Conservation (phyloP, 2,888 invertebrate species). For the Zeuzera pyrina region DNA sequence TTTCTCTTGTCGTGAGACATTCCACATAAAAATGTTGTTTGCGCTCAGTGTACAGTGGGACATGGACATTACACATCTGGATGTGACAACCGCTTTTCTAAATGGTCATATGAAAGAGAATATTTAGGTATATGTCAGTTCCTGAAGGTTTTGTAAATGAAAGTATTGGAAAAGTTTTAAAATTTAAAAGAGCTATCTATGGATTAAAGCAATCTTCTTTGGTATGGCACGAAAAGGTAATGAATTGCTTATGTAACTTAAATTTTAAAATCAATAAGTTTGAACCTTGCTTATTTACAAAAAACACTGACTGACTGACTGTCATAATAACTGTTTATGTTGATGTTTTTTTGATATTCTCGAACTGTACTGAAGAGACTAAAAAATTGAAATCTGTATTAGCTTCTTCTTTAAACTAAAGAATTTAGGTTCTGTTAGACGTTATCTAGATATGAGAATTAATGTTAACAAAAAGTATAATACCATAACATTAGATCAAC, state of each 20-base stretch:
- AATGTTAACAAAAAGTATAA: conserved; percentile 4
- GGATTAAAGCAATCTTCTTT: neutral
- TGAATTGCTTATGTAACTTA: neutral
- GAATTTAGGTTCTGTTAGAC: conserved; percentile 6
- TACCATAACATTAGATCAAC: conserved; percentile 9
- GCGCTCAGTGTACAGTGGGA: conserved; percentile 13
- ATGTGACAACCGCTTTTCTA: conserved; percentile 19
- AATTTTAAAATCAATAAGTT: neutral
- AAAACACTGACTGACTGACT: neutral
- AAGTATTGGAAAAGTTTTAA: neutral
- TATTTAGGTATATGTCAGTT: conserved; percentile 2
- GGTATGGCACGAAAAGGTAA: neutral
- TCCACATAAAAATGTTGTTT: conserved; percentile 12
- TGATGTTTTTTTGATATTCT: neutral
- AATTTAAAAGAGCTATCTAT: neutral
- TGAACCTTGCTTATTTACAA: neutral
- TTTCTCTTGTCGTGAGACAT: conserved; percentile 9
- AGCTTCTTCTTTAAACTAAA: too few species aligned
- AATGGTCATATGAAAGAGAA: conserved; percentile 13
- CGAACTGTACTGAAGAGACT: conserved; percentile 2
- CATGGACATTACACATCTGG: conserved; percentile 17
- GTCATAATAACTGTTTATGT: neutral
- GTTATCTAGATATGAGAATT: conserved; percentile 9
- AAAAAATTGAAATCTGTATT: conserved; percentile 5
- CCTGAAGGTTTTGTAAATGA: neutral